Evolutionary conservation across 2,888 invertebrate genomes (phyloP).

Genomic region (Macrophya alboannulata): DNA sequence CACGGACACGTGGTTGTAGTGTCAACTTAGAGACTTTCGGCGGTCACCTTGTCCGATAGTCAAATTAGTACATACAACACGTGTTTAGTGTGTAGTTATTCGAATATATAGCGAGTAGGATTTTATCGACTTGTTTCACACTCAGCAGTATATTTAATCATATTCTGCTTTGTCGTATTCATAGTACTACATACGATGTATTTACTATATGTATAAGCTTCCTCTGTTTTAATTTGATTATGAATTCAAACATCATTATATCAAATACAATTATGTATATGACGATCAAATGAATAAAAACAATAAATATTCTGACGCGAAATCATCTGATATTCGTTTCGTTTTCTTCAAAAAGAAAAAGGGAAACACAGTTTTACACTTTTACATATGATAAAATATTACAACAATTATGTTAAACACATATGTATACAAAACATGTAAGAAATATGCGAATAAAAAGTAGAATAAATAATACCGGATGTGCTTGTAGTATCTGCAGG

Average conservation of each 20-base stretch:
- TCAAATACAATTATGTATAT: neutral
- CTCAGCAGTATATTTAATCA: neutral
- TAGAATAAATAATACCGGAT: neutral
- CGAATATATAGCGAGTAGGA: neutral
- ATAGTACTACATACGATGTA: too few relatives aligned
- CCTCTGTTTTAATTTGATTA: neutral
- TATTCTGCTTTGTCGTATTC: neutral
- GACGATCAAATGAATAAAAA: neutral
- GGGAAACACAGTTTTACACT: too few relatives aligned
- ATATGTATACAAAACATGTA: neutral
- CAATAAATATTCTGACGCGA: neutral
- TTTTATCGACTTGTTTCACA: neutral
- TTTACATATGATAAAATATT: too few relatives aligned
- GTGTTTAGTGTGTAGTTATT: neutral
- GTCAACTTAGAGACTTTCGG: neutral
- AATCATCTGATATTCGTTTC: neutral
- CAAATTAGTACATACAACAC: neutral
- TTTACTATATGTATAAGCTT: too few relatives aligned
- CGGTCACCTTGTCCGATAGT: constrained; percentile 22
- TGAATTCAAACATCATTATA: neutral
- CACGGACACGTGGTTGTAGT: constrained; percentile 5
- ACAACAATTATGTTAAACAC: too few relatives aligned
- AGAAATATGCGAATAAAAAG: neutral
- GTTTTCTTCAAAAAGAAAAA: neutral
- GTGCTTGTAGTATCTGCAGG: neutral